A percentile compares a stretch with the other conserved stretches of the same genome.
Evolutionary conservation across 2,888 invertebrate species (phyloP).

Genomic region (Drepanosiphum platanoidis): DNA sequence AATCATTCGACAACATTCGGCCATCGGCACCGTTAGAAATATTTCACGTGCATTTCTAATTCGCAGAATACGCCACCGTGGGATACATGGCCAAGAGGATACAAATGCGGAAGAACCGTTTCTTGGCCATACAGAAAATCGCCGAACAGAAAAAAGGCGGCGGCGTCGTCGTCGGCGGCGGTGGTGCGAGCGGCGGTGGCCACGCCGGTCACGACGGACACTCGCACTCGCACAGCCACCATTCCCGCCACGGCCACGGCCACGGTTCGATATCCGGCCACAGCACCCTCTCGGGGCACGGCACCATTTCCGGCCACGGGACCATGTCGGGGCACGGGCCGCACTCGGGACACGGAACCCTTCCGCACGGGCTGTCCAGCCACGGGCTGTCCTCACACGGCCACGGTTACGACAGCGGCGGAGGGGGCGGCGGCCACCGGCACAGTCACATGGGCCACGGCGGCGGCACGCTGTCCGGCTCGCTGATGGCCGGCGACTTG

Average conservation of each 20-base stretch:
- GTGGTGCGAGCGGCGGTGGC: constrained; percentile 71
- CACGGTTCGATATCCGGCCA: constrained; percentile 55
- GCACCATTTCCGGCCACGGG: constrained; percentile 18
- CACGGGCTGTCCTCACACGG: constrained; percentile 64
- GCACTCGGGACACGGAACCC: constrained; percentile 17
- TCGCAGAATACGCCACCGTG: constrained; percentile 95
- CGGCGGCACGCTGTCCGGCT: constrained; percentile 66
- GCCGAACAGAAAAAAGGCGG: constrained; percentile 87
- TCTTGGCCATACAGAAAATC: constrained; percentile 89
- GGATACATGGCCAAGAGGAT: constrained; percentile 98
- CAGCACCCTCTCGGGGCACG: constrained; percentile 37
- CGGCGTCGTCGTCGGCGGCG: constrained; percentile 74
- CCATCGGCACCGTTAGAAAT: too few species aligned
- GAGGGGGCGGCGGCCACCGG: constrained; percentile 67
- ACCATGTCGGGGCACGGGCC: constrained; percentile 30
- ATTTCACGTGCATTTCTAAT: too few species aligned
- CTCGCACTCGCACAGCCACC: constrained; percentile 67
- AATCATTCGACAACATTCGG: too few species aligned
- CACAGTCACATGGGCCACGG: constrained; percentile 70
- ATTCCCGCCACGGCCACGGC: constrained; percentile 48
- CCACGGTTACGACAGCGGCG: constrained; percentile 67
- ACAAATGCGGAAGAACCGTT: constrained; percentile 94
- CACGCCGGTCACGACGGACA: constrained; percentile 76
- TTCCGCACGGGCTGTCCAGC: constrained; percentile 44
- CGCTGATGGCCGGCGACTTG: constrained; percentile 68